phyloP scores from a whole-genome alignment of 2,888 invertebrate genomes.

The Agonopterix heracliana region DNA sequence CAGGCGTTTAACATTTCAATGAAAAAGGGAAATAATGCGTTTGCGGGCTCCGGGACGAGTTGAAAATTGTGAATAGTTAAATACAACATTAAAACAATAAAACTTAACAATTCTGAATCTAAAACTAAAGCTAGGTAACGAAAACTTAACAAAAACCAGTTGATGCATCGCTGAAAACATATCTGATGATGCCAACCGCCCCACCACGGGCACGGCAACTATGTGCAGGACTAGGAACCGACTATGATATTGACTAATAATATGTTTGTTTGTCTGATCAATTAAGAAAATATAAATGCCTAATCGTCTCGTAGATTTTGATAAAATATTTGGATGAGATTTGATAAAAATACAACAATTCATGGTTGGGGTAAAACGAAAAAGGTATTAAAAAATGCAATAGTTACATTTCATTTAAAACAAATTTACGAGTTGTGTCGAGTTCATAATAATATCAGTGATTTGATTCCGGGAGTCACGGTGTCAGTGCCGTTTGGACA shows the following conservation, averaged over 20 bases:
- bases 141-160: constrained; percentile 27
- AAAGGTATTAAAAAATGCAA: constrained; percentile 10
- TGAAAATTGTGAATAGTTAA: constrained; percentile 18
- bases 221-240: no score
- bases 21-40: constrained; percentile 28
- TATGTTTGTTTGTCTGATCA: no score
- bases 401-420: constrained; percentile 12
- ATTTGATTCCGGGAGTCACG: not conserved
- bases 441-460: no score
- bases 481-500: not conserved
- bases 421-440: not conserved
- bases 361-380: constrained; percentile 2
- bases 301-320: not conserved
- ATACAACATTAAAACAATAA: constrained; percentile 18
- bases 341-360: not conserved
- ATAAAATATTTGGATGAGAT: not conserved
- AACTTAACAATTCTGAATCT: constrained; percentile 28
- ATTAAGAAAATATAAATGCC: constrained; percentile 1
- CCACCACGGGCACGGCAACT: not conserved
- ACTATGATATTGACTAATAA: no score
- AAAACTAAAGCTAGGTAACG: constrained; percentile 22
- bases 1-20: constrained; percentile 35
- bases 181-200: constrained; percentile 29
- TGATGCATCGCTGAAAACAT: constrained; percentile 37
- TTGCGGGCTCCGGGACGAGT: constrained; percentile 21